Evolutionary conservation across 2,888 invertebrate species (phyloP), one percentile per base, ranked within the genome.

Genomic region (Autographa gamma): DNA sequence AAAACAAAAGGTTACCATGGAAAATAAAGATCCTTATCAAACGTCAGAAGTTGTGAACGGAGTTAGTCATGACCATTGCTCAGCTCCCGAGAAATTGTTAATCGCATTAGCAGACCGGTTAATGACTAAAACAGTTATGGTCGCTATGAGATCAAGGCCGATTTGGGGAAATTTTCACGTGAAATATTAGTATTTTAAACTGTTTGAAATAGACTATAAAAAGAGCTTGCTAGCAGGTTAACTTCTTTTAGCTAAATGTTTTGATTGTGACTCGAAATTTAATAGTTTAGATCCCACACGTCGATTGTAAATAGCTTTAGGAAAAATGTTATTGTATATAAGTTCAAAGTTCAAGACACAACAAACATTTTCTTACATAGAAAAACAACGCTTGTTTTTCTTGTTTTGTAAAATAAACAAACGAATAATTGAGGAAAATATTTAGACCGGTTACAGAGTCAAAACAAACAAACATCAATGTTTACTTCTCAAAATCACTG

Each of bases 61-160:
- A 71, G 73, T 85, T 86, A 89, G 82, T 85, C 87, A 87, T 83
- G 71, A 65, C 65, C 54, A 76, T 77, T 74, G 82, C 65, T 78
- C 70, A 69, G 43, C 19, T 78, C 82, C 87, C 77, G 85, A 83
- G 81, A 86, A 88, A 88, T 85, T 85, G 89, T 86, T 93, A 92
- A 93, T 92, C 88, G 81, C 74, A 88, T 93, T 93, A 93, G 86
- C 90, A 87, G 79, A 70, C 70, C 72, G 74, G 82, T 85, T 89
- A 88, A 89, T 88, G 84, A 88, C 88, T 89, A 84, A 83, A 89
- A 81, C 88, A 83, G 84, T 86, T 84, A 62, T 14, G 56, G 32
- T 52, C 38, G 11, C 60, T 78, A 74, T 60, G 59, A 32, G 77
- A 61, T 54, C 74, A 70, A 76, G 78, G 78, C 16, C 63, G 18